These are phyloP conservation scores for Idaea aversata DNA, from an alignment of 2,888 invertebrate genomes.

Conservation along the genomic window DNA sequence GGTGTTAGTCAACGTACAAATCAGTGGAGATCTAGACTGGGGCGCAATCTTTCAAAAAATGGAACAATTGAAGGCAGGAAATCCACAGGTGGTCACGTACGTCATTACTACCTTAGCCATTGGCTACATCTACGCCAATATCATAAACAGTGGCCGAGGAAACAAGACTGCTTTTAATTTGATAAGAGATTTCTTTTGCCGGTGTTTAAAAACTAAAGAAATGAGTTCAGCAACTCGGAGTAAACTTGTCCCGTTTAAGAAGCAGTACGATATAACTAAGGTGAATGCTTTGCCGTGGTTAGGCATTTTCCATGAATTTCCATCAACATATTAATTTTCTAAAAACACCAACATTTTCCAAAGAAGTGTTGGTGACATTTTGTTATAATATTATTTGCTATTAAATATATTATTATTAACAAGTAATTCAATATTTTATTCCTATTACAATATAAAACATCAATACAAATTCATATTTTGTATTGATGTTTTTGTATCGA, in stretches of 20 bases:
- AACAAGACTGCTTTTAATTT: constrained; percentile 3
- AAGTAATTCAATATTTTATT: no score
- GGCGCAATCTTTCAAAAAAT: constrained; percentile 52
- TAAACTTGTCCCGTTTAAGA: constrained; percentile 41
- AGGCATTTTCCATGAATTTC: constrained; percentile 59
- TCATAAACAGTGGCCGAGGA: constrained; percentile 42
- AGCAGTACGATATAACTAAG: constrained; percentile 52
- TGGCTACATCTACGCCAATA: constrained; percentile 61
- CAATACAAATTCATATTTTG: no score
- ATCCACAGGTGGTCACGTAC: constrained; percentile 58
- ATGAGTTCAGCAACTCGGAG: constrained; percentile 20
- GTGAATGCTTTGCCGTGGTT: constrained; percentile 66
- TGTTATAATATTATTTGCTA: no score
- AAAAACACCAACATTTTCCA: no score
- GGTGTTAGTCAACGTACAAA: constrained; percentile 66
- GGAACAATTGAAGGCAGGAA: constrained; percentile 49
- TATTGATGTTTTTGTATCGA: no score
- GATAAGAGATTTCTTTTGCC: no score
- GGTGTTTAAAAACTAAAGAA: no score
- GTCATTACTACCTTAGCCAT: constrained; percentile 58
- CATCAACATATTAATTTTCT: not conserved
- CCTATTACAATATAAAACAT: no score
- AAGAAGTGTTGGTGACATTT: no score
- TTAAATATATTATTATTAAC: no score
- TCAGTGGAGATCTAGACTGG: constrained; percentile 54